Conservation (phyloP, 2,797 vertebrate genomes). For the Clarias fuscus region DNA sequence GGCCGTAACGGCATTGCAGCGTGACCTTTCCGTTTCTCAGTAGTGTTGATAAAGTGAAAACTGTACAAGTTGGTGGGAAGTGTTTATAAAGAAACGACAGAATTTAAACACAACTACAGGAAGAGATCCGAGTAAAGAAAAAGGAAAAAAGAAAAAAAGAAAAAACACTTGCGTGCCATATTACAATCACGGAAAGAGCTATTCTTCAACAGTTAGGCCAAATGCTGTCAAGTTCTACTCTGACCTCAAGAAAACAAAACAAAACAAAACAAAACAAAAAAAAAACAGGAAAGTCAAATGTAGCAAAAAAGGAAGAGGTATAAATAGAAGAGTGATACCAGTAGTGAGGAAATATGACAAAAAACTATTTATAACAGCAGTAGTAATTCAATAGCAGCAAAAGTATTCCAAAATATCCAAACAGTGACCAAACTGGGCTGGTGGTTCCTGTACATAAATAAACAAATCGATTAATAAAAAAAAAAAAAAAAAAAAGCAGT, state of each 20-base stretch:
- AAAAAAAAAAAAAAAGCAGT: conserved; percentile 62
- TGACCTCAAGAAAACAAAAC: conserved; percentile 62
- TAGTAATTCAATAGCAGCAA: conserved; percentile 80
- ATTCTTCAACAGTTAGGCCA: conserved; percentile 68
- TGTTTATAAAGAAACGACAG: conserved; percentile 71
- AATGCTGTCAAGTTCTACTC: conserved; percentile 65
- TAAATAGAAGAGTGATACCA: conserved; percentile 65
- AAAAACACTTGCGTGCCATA: conserved; percentile 72
- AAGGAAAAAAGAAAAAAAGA: conserved; percentile 20
- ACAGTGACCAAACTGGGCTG: conserved; percentile 61
- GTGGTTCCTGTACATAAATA: conserved; percentile 76
- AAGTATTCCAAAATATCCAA: conserved; percentile 69
- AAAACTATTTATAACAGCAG: conserved; percentile 67
- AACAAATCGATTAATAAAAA: conserved; percentile 62
- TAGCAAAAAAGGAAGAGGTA: conserved; percentile 69
- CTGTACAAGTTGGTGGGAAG: conserved; percentile 79
- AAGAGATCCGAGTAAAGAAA: conserved; percentile 71
- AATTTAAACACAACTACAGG: conserved; percentile 68
- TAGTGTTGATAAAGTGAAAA: conserved; percentile 65
- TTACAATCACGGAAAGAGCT: conserved; percentile 72
- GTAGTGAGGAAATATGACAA: conserved; percentile 50
- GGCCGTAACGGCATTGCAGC: conserved; percentile 18
- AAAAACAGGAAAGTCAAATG: conserved; percentile 45
- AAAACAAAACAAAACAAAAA: conserved; percentile 59
- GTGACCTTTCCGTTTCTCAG: conserved; percentile 43